phyloP scores from a whole-genome alignment of 2,113 vertebrate genomes.

The Garra rufa region DNA sequence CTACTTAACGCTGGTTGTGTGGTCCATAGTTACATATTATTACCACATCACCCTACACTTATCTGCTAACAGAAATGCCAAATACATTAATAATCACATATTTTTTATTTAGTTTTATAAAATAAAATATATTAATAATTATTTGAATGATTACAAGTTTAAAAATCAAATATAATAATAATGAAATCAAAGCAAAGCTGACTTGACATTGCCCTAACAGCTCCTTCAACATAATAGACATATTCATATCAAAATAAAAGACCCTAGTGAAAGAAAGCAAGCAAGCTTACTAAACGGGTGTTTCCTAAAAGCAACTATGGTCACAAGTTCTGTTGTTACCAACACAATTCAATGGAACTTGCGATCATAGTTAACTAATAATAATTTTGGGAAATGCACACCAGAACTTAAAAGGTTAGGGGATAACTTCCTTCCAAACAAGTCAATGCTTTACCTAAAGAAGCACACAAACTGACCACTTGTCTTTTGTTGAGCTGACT shows the following conservation, averaged over 20 bases:
- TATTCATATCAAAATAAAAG: background rate
- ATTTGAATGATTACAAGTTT: too few relatives aligned
- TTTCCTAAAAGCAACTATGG: too few relatives aligned
- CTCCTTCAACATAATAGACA: background rate
- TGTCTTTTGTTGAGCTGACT: background rate
- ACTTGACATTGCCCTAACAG: background rate
- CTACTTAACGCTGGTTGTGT: too few relatives aligned
- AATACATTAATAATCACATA: background rate
- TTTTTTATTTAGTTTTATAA: background rate
- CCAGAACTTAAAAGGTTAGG: background rate
- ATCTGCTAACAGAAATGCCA: background rate
- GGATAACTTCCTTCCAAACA: background rate
- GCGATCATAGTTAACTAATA: too few relatives aligned
- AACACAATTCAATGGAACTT: too few relatives aligned
- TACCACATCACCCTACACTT: background rate
- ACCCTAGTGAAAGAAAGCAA: background rate
- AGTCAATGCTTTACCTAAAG: background rate
- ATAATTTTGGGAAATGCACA: too few relatives aligned
- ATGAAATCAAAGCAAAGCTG: background rate
- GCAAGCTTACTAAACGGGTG: too few relatives aligned
- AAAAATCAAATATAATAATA: too few relatives aligned
- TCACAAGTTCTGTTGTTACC: too few relatives aligned
- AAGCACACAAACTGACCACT: background rate
- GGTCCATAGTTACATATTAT: too few relatives aligned
- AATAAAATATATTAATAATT: too few relatives aligned